Conservation (phyloP, 2,797 vertebrate genomes). For the Notolepis coatsorum region DNA sequence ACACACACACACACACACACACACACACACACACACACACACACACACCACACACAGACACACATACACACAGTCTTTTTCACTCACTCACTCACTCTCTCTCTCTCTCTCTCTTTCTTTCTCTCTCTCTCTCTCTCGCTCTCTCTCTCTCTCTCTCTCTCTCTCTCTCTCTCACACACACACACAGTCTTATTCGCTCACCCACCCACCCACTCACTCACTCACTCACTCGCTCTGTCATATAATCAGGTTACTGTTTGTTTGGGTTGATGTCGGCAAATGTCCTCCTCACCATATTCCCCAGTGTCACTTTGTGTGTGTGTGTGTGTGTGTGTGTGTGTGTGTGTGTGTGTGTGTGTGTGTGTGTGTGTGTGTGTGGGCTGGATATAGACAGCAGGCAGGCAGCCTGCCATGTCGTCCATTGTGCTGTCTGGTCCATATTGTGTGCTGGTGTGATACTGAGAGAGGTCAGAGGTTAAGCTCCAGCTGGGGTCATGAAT, state of each 20-base stretch:
- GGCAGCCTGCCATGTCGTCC: constrained; percentile 66
- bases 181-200: too few relatives aligned
- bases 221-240: not conserved
- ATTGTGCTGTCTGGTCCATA: constrained; percentile 64
- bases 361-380: constrained; percentile 24
- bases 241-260: constrained; percentile 17
- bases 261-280: constrained; percentile 49
- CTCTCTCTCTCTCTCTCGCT: constrained; percentile 1
- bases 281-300: constrained; percentile 50
- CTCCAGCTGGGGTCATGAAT: constrained; percentile 66
- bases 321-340: constrained; percentile 29
- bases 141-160: not conserved
- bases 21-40: constrained; percentile 20
- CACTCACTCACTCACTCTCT: too few relatives aligned
- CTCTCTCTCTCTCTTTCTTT: not conserved
- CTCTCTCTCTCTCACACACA: constrained; percentile 11
- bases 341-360: constrained; percentile 19
- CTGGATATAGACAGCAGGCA: constrained; percentile 50
- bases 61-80: too few relatives aligned
- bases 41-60: constrained; percentile 11
- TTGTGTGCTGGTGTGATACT: constrained; percentile 61
- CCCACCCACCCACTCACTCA: not conserved
- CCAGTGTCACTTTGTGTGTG: constrained; percentile 39
- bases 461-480: constrained; percentile 55
- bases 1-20: constrained; percentile 13